Percentiles rank a stretch among this genome's conserved stretches.
Conservation (phyloP, 2,797 vertebrate species). For the Poecilia gillii region DNA sequence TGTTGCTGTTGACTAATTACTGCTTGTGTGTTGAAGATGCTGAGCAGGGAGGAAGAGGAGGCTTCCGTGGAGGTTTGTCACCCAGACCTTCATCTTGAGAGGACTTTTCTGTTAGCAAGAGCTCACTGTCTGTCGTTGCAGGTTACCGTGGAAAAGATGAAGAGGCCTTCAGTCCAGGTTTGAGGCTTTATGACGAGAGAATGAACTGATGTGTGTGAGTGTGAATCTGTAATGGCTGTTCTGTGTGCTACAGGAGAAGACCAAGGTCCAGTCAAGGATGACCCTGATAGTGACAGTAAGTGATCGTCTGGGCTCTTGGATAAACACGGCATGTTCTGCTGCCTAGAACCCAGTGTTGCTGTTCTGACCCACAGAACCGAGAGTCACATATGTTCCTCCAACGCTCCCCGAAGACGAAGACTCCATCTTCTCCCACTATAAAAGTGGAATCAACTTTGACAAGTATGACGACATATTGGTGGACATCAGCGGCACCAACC, state of each 20-base stretch:
- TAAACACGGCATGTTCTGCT: too few relatives aligned
- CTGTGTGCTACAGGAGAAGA: conserved; percentile 37
- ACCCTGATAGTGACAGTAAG: conserved; percentile 52
- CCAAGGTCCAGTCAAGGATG: conserved; percentile 25
- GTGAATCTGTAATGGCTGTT: background rate
- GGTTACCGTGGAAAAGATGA: conserved; percentile 83
- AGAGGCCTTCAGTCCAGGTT: conserved; percentile 71
- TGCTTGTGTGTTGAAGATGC: conserved; percentile 54
- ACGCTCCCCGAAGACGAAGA: conserved; percentile 87
- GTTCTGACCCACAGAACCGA: conserved; percentile 76
- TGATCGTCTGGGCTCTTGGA: background rate
- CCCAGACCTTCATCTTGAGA: background rate
- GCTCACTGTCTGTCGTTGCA: conserved; percentile 26
- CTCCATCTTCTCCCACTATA: conserved; percentile 88
- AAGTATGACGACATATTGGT: conserved; percentile 93
- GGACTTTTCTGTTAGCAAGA: background rate
- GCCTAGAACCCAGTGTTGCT: background rate
- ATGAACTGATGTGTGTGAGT: rapidly evolving
- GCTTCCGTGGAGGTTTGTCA: conserved; percentile 62
- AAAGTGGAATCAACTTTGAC: conserved; percentile 91
- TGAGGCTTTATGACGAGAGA: background rate
- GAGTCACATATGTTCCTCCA: conserved; percentile 89
- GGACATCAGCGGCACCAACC: conserved; percentile 87
- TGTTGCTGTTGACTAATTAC: background rate
- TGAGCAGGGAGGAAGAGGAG: conserved; percentile 39